Evolutionary conservation across 2,888 invertebrate genomes (phyloP).

Genomic region (Melinaea marsaeus): DNA sequence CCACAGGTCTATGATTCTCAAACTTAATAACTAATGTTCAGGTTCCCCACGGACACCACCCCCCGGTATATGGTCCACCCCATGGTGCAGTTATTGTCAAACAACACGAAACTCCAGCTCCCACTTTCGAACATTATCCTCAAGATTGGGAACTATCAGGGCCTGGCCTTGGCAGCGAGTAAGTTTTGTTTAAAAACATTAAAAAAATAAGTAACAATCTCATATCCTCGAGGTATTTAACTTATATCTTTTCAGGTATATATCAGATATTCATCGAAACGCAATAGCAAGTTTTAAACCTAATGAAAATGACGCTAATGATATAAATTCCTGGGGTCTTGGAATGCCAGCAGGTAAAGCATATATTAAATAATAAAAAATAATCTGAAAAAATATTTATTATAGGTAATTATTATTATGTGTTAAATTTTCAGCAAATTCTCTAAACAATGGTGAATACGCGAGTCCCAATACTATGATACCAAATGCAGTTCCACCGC

Average conservation of each 20-base stretch:
- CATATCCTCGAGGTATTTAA: no score
- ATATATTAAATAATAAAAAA: not conserved
- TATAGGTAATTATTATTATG: not conserved
- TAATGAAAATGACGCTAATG: slow-evolving; percentile 75
- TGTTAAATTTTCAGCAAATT: slow-evolving; percentile 43
- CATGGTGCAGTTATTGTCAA: slow-evolving; percentile 51
- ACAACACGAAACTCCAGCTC: slow-evolving; percentile 50
- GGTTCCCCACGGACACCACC: slow-evolving; percentile 46
- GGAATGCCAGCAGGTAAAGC: slow-evolving; percentile 68
- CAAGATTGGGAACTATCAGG: slow-evolving; percentile 80
- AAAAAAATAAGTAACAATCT: no score
- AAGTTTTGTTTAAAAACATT: slow-evolving; percentile 42
- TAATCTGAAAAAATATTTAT: not conserved
- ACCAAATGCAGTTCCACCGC: slow-evolving; percentile 35
- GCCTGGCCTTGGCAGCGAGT: slow-evolving; percentile 81
- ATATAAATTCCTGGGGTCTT: slow-evolving; percentile 81
- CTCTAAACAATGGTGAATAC: slow-evolving; percentile 57
- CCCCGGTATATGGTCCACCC: slow-evolving; percentile 44
- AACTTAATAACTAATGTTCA: slow-evolving; percentile 25
- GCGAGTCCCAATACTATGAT: slow-evolving; percentile 43
- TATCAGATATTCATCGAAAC: slow-evolving; percentile 78
- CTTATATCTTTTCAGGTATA: slow-evolving; percentile 58
- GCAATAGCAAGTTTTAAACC: slow-evolving; percentile 78
- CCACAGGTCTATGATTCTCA: no score
- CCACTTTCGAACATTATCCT: slow-evolving; percentile 65